A percentile compares a stretch with the other conserved stretches of the same genome.
Conservation (phyloP, 1,140 invertebrate species). For the Drosophila repletoides region DNA sequence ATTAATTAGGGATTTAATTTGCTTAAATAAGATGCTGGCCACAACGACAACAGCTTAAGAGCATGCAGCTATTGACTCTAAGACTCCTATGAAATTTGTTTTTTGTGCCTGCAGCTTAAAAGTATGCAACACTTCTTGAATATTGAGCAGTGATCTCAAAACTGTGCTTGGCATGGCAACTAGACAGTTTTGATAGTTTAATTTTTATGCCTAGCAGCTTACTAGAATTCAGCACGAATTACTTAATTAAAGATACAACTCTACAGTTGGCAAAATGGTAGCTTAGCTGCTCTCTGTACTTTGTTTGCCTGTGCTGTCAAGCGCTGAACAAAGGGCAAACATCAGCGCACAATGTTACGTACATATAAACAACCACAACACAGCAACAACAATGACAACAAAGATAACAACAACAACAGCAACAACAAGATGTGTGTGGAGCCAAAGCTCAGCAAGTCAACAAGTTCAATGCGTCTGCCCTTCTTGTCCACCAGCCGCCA, state of each 20-base stretch:
- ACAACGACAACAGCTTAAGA: too few relatives aligned
- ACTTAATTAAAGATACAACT: constrained; percentile 46
- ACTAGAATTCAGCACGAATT: constrained; percentile 16
- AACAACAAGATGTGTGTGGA: constrained; percentile 24
- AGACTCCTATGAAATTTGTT: too few relatives aligned
- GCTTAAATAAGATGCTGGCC: too few relatives aligned
- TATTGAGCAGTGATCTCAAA: too few relatives aligned
- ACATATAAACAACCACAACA: constrained; percentile 16
- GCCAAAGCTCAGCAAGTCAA: constrained; percentile 40
- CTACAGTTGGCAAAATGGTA: constrained; percentile 10
- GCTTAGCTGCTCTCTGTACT: neutral
- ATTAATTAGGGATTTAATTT: too few relatives aligned
- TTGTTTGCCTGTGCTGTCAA: constrained; percentile 39
- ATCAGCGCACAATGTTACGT: constrained; percentile 16
- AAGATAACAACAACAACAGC: constrained; percentile 10
- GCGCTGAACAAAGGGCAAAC: constrained; percentile 31
- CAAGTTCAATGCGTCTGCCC: constrained; percentile 55
- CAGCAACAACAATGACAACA: neutral
- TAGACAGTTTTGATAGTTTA: constrained; percentile 8
- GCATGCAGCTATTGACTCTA: too few relatives aligned
- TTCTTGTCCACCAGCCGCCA: constrained; percentile 26
- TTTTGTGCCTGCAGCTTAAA: too few relatives aligned
- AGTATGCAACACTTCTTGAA: too few relatives aligned
- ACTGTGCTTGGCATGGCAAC: neutral
- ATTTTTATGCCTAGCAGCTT: constrained; percentile 3